Percentiles rank a stretch among this genome's conserved stretches.
phyloP scores from a whole-genome alignment of 2,888 invertebrate genomes.

The Chloromyia formosa region DNA sequence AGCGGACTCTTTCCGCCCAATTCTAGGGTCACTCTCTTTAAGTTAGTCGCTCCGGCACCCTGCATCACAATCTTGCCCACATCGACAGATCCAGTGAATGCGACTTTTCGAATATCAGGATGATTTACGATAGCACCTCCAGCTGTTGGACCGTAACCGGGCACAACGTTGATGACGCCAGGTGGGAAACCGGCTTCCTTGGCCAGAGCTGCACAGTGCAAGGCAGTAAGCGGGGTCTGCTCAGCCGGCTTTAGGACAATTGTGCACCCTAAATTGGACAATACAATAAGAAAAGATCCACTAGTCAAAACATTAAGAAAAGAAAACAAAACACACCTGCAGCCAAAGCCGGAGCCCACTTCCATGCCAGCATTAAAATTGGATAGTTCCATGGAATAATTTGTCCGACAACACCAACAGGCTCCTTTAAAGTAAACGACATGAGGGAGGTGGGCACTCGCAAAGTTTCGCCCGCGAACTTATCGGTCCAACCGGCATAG shows the following conservation, averaged over 20 bases:
- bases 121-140: slow-evolving; percentile 77
- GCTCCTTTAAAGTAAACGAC: slow-evolving; percentile 75
- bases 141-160: slow-evolving; percentile 78
- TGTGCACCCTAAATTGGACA: slow-evolving; percentile 69
- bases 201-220: slow-evolving; percentile 75
- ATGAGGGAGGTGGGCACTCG: slow-evolving; percentile 77
- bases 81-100: slow-evolving; percentile 81
- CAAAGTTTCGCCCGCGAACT: slow-evolving; percentile 85
- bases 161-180: slow-evolving; percentile 80
- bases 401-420: slow-evolving; percentile 81
- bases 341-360: slow-evolving; percentile 73
- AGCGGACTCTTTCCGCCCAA: slow-evolving; percentile 91
- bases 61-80: slow-evolving; percentile 64
- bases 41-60: slow-evolving; percentile 78
- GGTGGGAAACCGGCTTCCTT: slow-evolving; percentile 84
- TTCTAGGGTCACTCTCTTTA: slow-evolving; percentile 85
- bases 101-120: slow-evolving; percentile 77
- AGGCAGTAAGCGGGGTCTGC: slow-evolving; percentile 83
- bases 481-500: slow-evolving; percentile 88
- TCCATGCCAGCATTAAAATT: slow-evolving; percentile 83
- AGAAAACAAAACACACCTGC: slow-evolving; percentile 65
- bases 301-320: not conserved
- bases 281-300: not conserved
- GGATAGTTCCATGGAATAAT: slow-evolving; percentile 89
- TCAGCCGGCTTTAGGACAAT: slow-evolving; percentile 85